Evolutionary conservation across 1,140 invertebrate species (phyloP), one percentile per base, ranked within the genome.

Genomic region (Triops cancriformis): DNA sequence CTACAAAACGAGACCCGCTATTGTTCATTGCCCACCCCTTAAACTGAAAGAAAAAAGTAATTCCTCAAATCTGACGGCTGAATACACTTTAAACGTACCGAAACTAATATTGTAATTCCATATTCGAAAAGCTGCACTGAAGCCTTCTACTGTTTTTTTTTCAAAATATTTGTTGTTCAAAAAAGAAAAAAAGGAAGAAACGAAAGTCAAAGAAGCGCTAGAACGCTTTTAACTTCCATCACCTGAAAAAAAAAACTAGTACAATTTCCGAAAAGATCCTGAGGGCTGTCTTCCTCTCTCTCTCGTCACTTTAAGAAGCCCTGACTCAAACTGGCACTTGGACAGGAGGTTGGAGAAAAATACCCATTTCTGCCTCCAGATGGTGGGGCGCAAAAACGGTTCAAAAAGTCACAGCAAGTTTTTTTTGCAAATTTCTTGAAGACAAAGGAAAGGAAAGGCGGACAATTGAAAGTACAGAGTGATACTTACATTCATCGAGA

Each of bases 401-500:
- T 37, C 7, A 37, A 37, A 37, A 37, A 37, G 7, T 64, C 23
- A n/a, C 51, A 12, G 23, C 0, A 6, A 23, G 14, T 0, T 64
- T 18, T 64, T 64, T 64, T n/a, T 4, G 51, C 51, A n/a, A n/a
- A 64, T 1, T 12, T 0, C 10, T 64, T 5, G 18, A n/a, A 14
- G 18, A 64, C 23, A n/a, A 64, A 64, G 14, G 37, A 23, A 64
- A 45, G 3, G 31, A 42, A 74, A 79, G 26, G 37, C 18, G 45
- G 73, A 73, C 37, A 77, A 37, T 76, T 26, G 51, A 77, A 76
- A 43, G 10, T 27, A 18, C 27, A 43, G 74, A 77, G 37, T 73
- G 72, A 64, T 86, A 94, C 94, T 95, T 88, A 96, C 96, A 97
- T 89, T 98, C 95, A 88, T 98, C 96, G 88, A 94, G 92, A 90